These are phyloP conservation scores for Gastracanthus pulcherrimus DNA, from an alignment of 2,888 invertebrate genomes.

Conservation along the genomic window DNA sequence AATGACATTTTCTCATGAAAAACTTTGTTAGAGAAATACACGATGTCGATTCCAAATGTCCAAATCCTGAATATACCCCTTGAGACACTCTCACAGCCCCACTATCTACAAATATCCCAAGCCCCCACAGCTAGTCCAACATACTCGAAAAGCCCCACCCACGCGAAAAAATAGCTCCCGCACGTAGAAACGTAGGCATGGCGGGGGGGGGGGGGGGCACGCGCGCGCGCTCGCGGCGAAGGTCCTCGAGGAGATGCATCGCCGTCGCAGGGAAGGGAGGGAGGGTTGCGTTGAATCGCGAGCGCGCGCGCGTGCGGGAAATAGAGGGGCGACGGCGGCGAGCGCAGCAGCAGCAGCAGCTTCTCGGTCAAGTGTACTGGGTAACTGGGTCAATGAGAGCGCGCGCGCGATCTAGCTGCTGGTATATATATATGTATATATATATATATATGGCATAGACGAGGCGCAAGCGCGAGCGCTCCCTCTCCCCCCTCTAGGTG, in stretches of 20 bases:
- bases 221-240: constrained; percentile 1
- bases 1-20: no score
- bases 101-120: no score
- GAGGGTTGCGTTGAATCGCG: constrained; percentile 56
- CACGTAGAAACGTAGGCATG: neutral
- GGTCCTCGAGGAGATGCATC: neutral
- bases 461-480: no score
- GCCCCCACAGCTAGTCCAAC: no score
- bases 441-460: no score
- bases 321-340: neutral
- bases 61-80: no score
- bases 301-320: constrained; percentile 47
- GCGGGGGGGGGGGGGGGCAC: neutral
- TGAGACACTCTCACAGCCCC: no score
- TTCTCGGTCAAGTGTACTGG: constrained; percentile 77
- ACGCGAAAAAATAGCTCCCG: neutral
- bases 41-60: no score
- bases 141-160: no score
- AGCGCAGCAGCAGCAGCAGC: constrained; percentile 25
- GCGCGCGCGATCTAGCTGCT: neutral
- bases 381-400: constrained; percentile 76
- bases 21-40: no score
- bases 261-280: neutral
- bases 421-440: no score
- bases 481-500: no score